Evolutionary conservation across 1,140 invertebrate species (phyloP), one percentile per base, ranked within the genome.

Genomic region (Drosophila mauritiana): DNA sequence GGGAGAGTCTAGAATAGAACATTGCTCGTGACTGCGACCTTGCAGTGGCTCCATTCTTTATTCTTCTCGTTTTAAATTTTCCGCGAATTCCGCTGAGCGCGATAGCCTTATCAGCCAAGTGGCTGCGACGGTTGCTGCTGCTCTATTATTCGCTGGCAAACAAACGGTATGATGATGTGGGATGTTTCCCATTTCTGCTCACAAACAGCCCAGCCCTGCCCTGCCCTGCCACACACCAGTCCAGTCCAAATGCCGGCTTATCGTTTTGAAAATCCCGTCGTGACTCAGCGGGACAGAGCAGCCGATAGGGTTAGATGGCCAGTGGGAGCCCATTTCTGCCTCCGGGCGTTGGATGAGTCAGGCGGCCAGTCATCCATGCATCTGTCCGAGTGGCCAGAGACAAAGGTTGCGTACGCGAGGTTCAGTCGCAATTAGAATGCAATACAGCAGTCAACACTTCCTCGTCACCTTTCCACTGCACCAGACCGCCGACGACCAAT

Each of bases 71-170:
- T 27, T 20, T 31, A 0, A 7, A 20, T 22, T 1, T 22, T 13
- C 20, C 17, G n/a, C 25, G 17, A 49, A 62, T 51, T 61, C 25
- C 51, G 27, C 31, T 22, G 40, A n/a, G 40, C 27, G 42, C n/a
- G 65, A 56, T 72, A 72, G 70, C 70, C 65, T 72, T 72, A 72
- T 72, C 68, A 70, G 63, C 40, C 40, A 17, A 36, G 42, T 43
- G 37, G 8, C n/a, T 39, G 37, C 12, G 37, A 13, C 37, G 37
- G 37, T 13, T 39, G 46, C 17, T 36, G 15, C 40, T 70, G 17
- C 49, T 70, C 64, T 70, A 70, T 70, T 69, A 69, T 69, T 11
- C 36, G 52, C 36, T 57, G 68, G 65, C 64, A 72, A 72, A 72
- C 68, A 70, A 69, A 40, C 40, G 43, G 31, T 31, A n/a, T 17